These are phyloP conservation scores for Caenorhabditis sp. DNA, from an alignment of 2,888 invertebrate genomes.

Conservation along the genomic window DNA sequence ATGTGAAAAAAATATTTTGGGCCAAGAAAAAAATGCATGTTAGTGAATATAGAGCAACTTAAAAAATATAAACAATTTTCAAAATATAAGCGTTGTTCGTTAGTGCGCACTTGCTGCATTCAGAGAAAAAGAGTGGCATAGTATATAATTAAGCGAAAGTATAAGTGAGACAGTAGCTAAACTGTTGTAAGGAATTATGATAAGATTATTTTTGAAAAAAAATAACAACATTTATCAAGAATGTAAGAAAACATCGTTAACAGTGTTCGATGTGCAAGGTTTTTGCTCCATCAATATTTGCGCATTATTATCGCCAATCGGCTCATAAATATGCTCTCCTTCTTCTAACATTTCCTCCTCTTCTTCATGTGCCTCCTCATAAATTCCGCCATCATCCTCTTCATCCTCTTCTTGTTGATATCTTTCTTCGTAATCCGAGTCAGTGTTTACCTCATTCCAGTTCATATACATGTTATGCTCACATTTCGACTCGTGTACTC, in stretches of 20 bases:
- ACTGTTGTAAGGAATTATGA: conserved; percentile 6
- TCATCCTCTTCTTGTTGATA: neutral
- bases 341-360: neutral
- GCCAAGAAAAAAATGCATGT: too few species aligned
- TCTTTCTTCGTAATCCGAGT: neutral
- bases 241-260: neutral
- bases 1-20: too few species aligned
- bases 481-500: conserved; percentile 50
- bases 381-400: conserved; percentile 8
- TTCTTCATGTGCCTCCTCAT: neutral
- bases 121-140: too few species aligned
- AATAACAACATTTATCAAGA: neutral
- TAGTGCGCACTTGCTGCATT: too few species aligned
- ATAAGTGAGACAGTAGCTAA: conserved; percentile 4
- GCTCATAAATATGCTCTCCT: neutral
- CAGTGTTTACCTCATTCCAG: conserved; percentile 1
- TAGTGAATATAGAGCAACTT: too few species aligned
- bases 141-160: neutral
- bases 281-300: neutral
- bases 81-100: too few species aligned
- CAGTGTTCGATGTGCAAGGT: neutral
- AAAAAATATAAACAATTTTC: too few species aligned
- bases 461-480: conserved; percentile 6
- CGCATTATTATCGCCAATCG: neutral
- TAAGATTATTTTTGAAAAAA: neutral